Base-by-base conservation (phyloP, 2,797 vertebrate species). In the Halcyon badia region DNA sequence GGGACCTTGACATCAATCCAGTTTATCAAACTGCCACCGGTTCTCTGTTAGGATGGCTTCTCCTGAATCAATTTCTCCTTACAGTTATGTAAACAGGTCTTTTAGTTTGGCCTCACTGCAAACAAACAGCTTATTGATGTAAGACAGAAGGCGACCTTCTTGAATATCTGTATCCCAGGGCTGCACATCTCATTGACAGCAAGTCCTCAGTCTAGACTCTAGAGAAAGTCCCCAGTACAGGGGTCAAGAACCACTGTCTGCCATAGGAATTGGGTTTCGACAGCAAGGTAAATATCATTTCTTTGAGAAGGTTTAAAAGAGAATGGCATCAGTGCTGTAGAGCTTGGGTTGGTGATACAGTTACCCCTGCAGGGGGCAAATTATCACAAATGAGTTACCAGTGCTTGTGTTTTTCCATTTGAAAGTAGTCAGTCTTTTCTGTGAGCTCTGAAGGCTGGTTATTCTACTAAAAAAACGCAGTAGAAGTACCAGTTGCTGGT, bases 251-350 rank as follows among this genome's bases (percentile, higher is more conserved):
- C 12, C 28, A 46, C 21, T 14, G 42, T 61, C 62, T 90, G 56
- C 70, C 51, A 89, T 22, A 71, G 76, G 57, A 58, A 18, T 6
- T n/a, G 14, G 31, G 10, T 69, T 60, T 42, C 17, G 87, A 26
- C 82, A 89, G 78, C 37, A 33, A 60, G 19, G 31, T 35, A 49
- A 77, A 64, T 11, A 25, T 11, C 3, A 17, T 30, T 9, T 49
- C 60, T 37, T 31, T 25, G 68, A 62, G 71, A 42, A 58, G 51
- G 33, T 8, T 79, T 69, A 17, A 39, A 20, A 41, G 37, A 75
- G 21, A 66, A 22, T 2, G 2, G 3, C 30, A 12, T 7, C 4
- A 4, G 42, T 5, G 10, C 58, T 11, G 4, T 19, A 44, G 9
- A 54, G 31, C n/a, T 10, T 30, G 18, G 20, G 14, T 48, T 3